These are phyloP conservation scores for Oenanthe oenanthe DNA, from an alignment of 2,113 vertebrate genomes.

Conservation along the genomic window DNA sequence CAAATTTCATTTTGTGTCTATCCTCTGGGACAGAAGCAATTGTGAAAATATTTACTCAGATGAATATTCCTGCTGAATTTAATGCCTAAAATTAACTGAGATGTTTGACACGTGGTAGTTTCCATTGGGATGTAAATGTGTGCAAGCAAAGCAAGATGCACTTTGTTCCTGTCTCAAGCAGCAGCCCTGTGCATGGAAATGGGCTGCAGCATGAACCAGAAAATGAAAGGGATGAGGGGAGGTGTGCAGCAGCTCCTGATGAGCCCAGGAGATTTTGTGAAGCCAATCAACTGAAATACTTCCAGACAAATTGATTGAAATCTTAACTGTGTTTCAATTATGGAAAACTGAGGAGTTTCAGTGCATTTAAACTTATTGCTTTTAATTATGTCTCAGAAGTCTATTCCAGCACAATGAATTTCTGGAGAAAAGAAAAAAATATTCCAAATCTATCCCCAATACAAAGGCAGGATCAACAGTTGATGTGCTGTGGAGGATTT, in stretches of 20 bases:
- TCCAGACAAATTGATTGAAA: conserved; percentile 15
- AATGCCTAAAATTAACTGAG: background rate
- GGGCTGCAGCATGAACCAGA: background rate
- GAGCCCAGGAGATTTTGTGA: background rate
- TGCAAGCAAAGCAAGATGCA: background rate
- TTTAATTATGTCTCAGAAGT: conserved; percentile 38
- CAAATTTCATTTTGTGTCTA: background rate
- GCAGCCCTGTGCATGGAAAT: background rate
- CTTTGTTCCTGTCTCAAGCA: background rate
- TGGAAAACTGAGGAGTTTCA: background rate
- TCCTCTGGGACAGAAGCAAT: background rate
- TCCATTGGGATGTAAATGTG: background rate
- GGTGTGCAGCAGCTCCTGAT: background rate
- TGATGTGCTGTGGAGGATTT: background rate
- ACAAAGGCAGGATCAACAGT: background rate
- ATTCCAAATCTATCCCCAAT: background rate
- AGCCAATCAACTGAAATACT: conserved; percentile 23
- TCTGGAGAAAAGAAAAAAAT: background rate
- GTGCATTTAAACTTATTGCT: background rate
- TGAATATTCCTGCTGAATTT: background rate
- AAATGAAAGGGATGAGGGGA: background rate
- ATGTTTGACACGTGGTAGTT: background rate
- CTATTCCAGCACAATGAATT: background rate
- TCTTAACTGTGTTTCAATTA: background rate
- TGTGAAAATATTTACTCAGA: conserved; percentile 16